Percentiles rank a stretch among this genome's conserved stretches.
These are phyloP conservation scores for Listronotus bonariensis DNA, from an alignment of 1,140 invertebrate genomes.

Conservation along the genomic window DNA sequence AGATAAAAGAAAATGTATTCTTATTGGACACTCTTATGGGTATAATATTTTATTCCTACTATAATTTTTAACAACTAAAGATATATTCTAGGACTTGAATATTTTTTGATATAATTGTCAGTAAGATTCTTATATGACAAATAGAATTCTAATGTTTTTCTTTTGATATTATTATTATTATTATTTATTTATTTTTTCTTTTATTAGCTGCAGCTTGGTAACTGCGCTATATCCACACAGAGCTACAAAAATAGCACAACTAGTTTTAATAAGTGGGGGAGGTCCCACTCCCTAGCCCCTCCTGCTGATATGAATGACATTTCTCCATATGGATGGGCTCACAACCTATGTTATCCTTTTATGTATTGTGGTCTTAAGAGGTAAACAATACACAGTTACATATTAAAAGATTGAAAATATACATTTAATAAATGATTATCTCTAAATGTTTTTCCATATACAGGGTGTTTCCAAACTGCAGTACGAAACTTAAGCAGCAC, in stretches of 20 bases:
- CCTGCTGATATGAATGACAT: slow-evolving; percentile 58
- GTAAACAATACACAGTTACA: slow-evolving; percentile 22
- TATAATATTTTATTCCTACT: slow-evolving; percentile 47
- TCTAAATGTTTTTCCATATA: too few species aligned
- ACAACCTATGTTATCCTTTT: slow-evolving; percentile 59
- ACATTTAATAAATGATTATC: slow-evolving; percentile 9
- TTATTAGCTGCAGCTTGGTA: slow-evolving; percentile 70
- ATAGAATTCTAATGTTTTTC: too few species aligned
- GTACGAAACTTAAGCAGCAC: too few species aligned
- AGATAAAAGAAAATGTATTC: slow-evolving; percentile 49
- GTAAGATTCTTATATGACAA: too few species aligned
- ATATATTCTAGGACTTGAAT: too few species aligned
- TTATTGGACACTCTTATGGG: slow-evolving; percentile 70
- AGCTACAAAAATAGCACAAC: slow-evolving; percentile 64
- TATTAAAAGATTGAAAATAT: too few species aligned
- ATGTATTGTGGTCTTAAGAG: slow-evolving; percentile 61
- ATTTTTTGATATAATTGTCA: too few species aligned
- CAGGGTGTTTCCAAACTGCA: too few species aligned
- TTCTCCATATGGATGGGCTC: slow-evolving; percentile 57
- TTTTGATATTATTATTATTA: slow-evolving; percentile 5
- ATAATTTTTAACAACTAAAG: not conserved
- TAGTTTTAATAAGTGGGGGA: slow-evolving; percentile 73
- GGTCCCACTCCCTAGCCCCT: slow-evolving; percentile 71
- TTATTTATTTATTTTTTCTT: slow-evolving; percentile 16
- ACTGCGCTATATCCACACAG: slow-evolving; percentile 68